Conservation (phyloP, 2,888 invertebrate genomes). For the Lepidonotus clava region DNA sequence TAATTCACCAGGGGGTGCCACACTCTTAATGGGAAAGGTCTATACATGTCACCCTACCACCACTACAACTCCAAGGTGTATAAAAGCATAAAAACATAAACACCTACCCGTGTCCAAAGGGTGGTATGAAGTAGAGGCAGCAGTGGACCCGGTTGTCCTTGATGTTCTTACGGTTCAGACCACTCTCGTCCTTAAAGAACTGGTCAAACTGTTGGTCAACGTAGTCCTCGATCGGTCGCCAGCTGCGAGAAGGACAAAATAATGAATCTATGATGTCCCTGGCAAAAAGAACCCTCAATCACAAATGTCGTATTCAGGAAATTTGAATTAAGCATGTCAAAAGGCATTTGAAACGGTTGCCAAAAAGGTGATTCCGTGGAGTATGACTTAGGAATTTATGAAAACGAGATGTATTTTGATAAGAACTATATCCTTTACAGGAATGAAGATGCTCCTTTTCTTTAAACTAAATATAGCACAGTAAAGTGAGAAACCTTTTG, state of each 20-base stretch:
- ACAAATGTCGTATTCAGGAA: not conserved
- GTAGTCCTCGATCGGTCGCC: constrained; percentile 95
- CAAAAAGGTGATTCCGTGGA: not conserved
- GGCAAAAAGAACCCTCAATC: too few species aligned
- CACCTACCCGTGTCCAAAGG: constrained; percentile 82
- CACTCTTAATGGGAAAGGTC: too few species aligned
- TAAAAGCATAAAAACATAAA: too few species aligned
- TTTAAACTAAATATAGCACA: too few species aligned
- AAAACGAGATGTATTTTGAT: too few species aligned
- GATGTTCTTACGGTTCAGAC: constrained; percentile 96
- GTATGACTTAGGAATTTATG: too few species aligned
- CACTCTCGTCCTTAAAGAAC: constrained; percentile 89
- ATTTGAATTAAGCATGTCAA: not conserved
- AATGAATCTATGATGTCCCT: not conserved
- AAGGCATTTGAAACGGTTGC: not conserved
- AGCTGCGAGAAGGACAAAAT: constrained; percentile 83
- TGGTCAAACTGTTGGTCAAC: constrained; percentile 95
- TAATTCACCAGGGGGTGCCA: too few species aligned
- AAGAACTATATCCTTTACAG: too few species aligned
- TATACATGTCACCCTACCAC: too few species aligned
- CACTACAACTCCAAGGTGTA: too few species aligned
- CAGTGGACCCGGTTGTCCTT: constrained; percentile 98
- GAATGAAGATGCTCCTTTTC: too few species aligned
- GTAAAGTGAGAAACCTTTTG: too few species aligned
- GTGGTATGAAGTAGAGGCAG: constrained; percentile 82